Evolutionary conservation across 2,113 vertebrate genomes (phyloP).

Genomic region (Chroicocephalus ridibundus): DNA sequence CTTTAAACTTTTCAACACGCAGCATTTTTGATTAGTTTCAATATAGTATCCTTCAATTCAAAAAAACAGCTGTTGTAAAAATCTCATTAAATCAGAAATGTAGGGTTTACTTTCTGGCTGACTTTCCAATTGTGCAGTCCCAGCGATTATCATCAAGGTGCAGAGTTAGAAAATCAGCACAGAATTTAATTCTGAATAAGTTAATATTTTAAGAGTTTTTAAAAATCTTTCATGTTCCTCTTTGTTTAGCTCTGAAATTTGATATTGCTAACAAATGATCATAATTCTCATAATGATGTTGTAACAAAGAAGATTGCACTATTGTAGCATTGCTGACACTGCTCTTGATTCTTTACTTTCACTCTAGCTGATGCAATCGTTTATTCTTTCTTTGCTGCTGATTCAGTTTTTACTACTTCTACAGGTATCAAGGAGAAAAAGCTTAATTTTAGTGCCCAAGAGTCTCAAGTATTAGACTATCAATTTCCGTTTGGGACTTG

Average conservation of each 20-base stretch:
- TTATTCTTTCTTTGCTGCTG: conserved; percentile 3
- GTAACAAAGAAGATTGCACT: background rate
- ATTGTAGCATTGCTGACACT: background rate
- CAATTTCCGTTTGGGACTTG: background rate
- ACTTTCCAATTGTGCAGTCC: background rate
- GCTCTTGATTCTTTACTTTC: background rate
- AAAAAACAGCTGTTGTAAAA: background rate
- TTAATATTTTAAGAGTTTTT: background rate
- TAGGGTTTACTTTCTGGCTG: background rate
- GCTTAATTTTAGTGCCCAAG: background rate
- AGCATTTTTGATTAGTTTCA: background rate
- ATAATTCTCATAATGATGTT: background rate
- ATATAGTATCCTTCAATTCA: background rate
- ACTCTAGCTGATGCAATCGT: background rate
- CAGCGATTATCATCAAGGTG: background rate
- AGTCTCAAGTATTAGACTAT: background rate
- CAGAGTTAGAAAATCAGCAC: background rate
- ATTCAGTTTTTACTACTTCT: conserved; percentile 4
- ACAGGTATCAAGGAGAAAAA: background rate
- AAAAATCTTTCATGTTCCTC: background rate
- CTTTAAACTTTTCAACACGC: background rate
- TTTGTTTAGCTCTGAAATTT: background rate
- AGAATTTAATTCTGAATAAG: background rate
- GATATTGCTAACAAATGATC: background rate
- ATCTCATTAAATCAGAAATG: background rate